A percentile compares a stretch with the other conserved stretches of the same genome.
Evolutionary conservation across 2,888 invertebrate genomes (phyloP).

Genomic region (Microplitis manilae): DNA sequence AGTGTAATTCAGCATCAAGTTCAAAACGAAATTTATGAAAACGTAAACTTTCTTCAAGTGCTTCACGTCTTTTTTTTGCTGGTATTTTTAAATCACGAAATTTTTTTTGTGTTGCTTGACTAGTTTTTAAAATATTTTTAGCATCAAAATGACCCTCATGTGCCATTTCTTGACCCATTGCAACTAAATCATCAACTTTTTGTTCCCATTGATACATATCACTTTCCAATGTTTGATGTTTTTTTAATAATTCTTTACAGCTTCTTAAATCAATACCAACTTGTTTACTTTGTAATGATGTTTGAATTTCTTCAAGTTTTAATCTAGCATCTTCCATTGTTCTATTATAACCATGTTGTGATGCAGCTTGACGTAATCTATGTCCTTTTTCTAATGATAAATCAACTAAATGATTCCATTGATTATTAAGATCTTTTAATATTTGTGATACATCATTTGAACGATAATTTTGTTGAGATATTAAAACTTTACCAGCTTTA

Average conservation of each 20-base stretch:
- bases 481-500: constrained; percentile 82
- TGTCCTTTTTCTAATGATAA: constrained; percentile 80
- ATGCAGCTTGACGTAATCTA: constrained; percentile 89
- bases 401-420: constrained; percentile 84
- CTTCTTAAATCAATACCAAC: constrained; percentile 91
- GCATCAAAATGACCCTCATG: constrained; percentile 97
- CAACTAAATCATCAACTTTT: constrained; percentile 84
- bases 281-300: constrained; percentile 84
- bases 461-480: constrained; percentile 81
- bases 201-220: constrained; percentile 89
- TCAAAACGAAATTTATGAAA: constrained; percentile 96
- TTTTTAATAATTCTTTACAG: constrained; percentile 91
- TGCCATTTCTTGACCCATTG: constrained; percentile 90
- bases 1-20: constrained; percentile 92
- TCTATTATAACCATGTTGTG: constrained; percentile 84
- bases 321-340: constrained; percentile 91
- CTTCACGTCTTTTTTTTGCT: constrained; percentile 80
- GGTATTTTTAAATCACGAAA: constrained; percentile 83
- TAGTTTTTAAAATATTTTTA: constrained; percentile 85
- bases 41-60: constrained; percentile 86
- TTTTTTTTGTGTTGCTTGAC: constrained; percentile 80
- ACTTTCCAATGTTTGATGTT: constrained; percentile 89
- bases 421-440: constrained; percentile 80
- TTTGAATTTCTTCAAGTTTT: constrained; percentile 89
- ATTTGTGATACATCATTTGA: constrained; percentile 80